Evolutionary conservation across 2,797 vertebrate genomes (phyloP), one percentile per base, ranked within the genome.

Genomic region (Dendrocincla tyrannina): DNA sequence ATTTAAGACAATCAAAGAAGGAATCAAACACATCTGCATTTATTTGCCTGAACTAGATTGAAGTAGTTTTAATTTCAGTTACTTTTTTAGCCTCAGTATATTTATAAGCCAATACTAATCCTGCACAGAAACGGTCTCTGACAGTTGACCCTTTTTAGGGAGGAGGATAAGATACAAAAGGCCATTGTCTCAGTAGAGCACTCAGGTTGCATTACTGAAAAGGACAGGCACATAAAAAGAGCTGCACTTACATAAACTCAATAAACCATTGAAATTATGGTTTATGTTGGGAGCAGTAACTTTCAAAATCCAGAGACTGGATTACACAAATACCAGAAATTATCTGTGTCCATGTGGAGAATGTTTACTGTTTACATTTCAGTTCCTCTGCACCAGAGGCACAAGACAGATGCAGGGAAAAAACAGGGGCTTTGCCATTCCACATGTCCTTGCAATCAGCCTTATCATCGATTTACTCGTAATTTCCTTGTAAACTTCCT

Each of bases 401-500:
- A 74, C 25, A 67, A 96, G 56, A 50, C 12, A 60, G 52, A 77
- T 44, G 28, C 42, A 82, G 10, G 42, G 28, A 10, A 85, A 69
- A 69, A 80, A 22, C 37, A 88, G 56, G 33, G 87, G 30, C 56
- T 78, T 64, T 83, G 53, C 67, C 84, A 94, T 87, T 37, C 35
- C 56, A 74, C 11, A 1, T 27, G 27, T 56, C 85, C 85, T 91
- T 82, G 58, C 81, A 93, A 85, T 94, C 86, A 95, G 67, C 35
- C 52, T 91, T 50, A 66, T 58, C 73, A 77, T 20, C 33, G 70
- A 91, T 79, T 93, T 95, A 78, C 33, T 62, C 24, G 13, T 62
- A 83, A 92, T 91, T 94, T 89, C 39, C 41, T 87, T 88, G 55
- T 55, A 77, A 69, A 91, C 28, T 60, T 78, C 70, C 89, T 93